Percentiles rank a stretch among this genome's conserved stretches.
These are phyloP conservation scores for Festucalex cinctus DNA, from an alignment of 2,113 vertebrate genomes.

Conservation along the genomic window DNA sequence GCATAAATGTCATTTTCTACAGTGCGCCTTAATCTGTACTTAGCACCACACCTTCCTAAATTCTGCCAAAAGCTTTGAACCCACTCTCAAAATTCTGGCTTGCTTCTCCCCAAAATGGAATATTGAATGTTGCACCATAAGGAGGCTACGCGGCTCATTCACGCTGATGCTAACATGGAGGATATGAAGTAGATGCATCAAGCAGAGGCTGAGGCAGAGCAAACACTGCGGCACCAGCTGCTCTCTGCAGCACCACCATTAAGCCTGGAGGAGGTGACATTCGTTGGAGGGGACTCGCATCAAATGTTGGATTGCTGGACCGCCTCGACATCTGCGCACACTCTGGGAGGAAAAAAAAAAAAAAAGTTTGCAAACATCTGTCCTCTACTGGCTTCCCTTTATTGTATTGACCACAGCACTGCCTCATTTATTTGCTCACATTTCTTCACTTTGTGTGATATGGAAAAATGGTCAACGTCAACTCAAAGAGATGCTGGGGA, in stretches of 20 bases:
- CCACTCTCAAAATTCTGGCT: not conserved
- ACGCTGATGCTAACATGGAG: not conserved
- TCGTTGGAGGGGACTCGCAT: constrained; percentile 37
- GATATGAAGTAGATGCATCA: constrained; percentile 37
- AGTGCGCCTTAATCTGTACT: too few relatives aligned
- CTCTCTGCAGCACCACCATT: constrained; percentile 61
- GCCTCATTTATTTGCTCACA: constrained; percentile 3
- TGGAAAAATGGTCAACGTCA: constrained; percentile 8
- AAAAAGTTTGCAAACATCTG: not conserved
- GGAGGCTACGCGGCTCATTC: not conserved
- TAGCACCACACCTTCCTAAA: not conserved
- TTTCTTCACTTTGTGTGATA: constrained; percentile 4
- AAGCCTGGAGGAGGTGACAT: constrained; percentile 48
- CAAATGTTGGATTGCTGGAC: constrained; percentile 49
- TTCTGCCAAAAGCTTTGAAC: not conserved
- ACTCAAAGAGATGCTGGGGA: constrained; percentile 4
- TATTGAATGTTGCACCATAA: not conserved
- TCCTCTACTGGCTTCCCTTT: not conserved
- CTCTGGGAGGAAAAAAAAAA: not conserved
- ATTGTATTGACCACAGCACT: not conserved
- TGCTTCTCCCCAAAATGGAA: not conserved
- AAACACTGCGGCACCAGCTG: constrained; percentile 67
- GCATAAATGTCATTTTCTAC: too few relatives aligned
- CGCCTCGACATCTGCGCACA: constrained; percentile 55
- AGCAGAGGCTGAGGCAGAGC: constrained; percentile 51